Evolutionary conservation across 1,140 invertebrate genomes (phyloP).

Genomic region (Drosophila willistoni): DNA sequence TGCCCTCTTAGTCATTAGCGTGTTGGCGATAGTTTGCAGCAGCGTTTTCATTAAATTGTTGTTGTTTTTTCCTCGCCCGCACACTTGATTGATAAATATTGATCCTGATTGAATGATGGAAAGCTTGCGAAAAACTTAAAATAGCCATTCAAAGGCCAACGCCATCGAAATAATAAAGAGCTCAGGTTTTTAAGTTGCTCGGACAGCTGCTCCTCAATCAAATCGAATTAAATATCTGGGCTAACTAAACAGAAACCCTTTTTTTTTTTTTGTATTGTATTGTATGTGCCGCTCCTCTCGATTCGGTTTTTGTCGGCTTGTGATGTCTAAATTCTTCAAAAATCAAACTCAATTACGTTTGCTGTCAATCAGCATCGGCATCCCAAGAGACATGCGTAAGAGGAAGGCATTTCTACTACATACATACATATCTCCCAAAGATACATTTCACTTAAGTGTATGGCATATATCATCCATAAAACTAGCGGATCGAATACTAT

Average conservation of each 20-base stretch:
- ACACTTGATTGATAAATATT: slow-evolving; percentile 76
- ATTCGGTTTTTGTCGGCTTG: slow-evolving; percentile 5
- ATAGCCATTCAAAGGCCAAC: slow-evolving; percentile 38
- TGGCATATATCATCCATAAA: slow-evolving; percentile 73
- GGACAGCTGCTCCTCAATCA: slow-evolving; percentile 79
- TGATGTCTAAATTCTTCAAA: slow-evolving; percentile 73
- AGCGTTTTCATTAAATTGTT: slow-evolving; percentile 34
- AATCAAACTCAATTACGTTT: slow-evolving; percentile 77
- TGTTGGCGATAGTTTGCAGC: slow-evolving; percentile 31
- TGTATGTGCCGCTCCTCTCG: slow-evolving; percentile 7
- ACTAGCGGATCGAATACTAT: slow-evolving; percentile 38
- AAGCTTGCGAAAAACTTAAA: slow-evolving; percentile 65
- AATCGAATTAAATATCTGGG: slow-evolving; percentile 76
- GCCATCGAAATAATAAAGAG: slow-evolving; percentile 57
- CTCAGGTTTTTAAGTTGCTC: slow-evolving; percentile 69
- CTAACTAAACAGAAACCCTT: slow-evolving; percentile 79
- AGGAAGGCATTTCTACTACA: slow-evolving; percentile 38
- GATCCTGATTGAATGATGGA: slow-evolving; percentile 80
- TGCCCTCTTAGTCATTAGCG: slow-evolving; percentile 59
- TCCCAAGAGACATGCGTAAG: slow-evolving; percentile 73
- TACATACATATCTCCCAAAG: slow-evolving; percentile 44
- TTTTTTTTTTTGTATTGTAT: slow-evolving; percentile 39
- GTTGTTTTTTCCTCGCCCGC: slow-evolving; percentile 32
- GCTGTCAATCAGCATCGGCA: slow-evolving; percentile 75
- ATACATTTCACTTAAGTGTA: slow-evolving; percentile 78